phyloP scores from a whole-genome alignment of 2,113 vertebrate species.

The Silurus glanis region DNA sequence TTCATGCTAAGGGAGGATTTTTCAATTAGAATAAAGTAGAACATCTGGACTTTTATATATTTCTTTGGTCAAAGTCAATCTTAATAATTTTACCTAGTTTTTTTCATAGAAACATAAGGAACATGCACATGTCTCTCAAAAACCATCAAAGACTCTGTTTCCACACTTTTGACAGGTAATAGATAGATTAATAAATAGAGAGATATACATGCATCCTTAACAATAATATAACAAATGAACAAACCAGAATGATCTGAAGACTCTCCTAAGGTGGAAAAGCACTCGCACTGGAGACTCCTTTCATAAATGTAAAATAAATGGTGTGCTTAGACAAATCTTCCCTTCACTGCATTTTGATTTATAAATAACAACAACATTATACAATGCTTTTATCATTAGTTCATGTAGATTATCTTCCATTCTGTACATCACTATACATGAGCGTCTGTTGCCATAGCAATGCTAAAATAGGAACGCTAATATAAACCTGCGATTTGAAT shows the following conservation, averaged over 20 bases:
- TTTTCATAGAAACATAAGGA: too few relatives aligned
- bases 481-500: background rate
- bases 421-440: background rate
- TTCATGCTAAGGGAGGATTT: too few relatives aligned
- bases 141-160: too few relatives aligned
- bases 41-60: too few relatives aligned
- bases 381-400: background rate
- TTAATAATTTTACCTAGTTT: too few relatives aligned
- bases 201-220: too few relatives aligned
- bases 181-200: too few relatives aligned
- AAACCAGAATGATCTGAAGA: background rate
- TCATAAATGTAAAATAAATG: background rate
- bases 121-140: too few relatives aligned
- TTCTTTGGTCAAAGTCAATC: too few relatives aligned
- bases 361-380: background rate
- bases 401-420: background rate
- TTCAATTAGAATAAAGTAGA: too few relatives aligned
- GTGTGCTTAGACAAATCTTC: background rate
- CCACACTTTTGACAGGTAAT: too few relatives aligned
- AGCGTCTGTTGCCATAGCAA: background rate
- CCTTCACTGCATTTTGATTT: background rate
- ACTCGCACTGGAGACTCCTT: background rate
- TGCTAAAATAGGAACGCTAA: background rate
- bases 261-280: background rate
- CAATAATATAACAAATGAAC: too few relatives aligned